phyloP scores from a whole-genome alignment of 2,888 invertebrate genomes.

The Liposcelis brunnea region DNA sequence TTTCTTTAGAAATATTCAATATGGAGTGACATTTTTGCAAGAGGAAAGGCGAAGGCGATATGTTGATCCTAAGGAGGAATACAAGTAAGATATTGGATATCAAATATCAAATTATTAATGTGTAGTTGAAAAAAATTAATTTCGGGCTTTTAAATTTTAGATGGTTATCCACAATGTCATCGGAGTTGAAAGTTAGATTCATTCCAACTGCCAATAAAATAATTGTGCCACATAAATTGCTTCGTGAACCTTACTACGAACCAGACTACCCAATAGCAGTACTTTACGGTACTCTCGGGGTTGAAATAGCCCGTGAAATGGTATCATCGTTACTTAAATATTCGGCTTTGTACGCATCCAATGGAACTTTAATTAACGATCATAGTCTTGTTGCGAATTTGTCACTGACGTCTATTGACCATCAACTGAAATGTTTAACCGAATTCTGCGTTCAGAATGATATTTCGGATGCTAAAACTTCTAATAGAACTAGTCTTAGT shows the following conservation, averaged over 20 bases:
- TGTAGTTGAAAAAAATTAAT: background rate
- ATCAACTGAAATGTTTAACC: constrained; percentile 19
- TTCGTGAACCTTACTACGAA: constrained; percentile 28
- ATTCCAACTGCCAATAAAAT: constrained; percentile 29
- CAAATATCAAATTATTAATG: background rate
- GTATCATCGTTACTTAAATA: constrained; percentile 29
- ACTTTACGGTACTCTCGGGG: constrained; percentile 31
- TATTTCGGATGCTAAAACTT: constrained; percentile 17
- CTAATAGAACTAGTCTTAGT: constrained; percentile 23
- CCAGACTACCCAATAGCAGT: constrained; percentile 29
- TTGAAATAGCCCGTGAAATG: constrained; percentile 30
- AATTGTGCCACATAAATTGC: constrained; percentile 29
- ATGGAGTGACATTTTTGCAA: constrained; percentile 28
- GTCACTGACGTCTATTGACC: constrained; percentile 19
- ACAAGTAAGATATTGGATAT: constrained; percentile 18
- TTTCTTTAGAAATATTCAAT: constrained; percentile 33
- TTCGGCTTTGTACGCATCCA: constrained; percentile 25
- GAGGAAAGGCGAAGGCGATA: constrained; percentile 26
- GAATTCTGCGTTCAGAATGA: constrained; percentile 19
- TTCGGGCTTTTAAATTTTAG: constrained; percentile 15
- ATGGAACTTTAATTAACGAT: constrained; percentile 25
- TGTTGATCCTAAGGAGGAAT: constrained; percentile 23
- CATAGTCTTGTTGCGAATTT: constrained; percentile 26
- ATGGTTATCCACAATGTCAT: constrained; percentile 22
- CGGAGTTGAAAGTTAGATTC: constrained; percentile 24